Base-by-base conservation (phyloP, 2,113 vertebrate genomes). In the Oceanites oceanicus region DNA sequence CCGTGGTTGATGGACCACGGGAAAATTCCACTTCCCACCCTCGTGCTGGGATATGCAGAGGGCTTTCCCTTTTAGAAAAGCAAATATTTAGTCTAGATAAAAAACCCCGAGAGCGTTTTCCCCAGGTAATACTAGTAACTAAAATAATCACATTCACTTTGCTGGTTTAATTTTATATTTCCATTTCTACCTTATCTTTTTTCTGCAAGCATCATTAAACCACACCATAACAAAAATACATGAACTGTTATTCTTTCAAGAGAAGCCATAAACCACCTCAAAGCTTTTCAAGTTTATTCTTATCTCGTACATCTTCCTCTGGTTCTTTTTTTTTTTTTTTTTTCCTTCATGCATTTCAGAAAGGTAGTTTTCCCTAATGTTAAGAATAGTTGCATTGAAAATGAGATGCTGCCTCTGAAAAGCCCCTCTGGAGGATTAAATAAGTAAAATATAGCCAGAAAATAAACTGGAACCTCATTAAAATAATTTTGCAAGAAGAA, bases 121-220 rank as follows among this genome's bases (percentile, higher is more conserved):
- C 94, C 95, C 90, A 97, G 95, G 95, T 95, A 97, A 96, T 85
- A 88, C 92, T 95, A 83, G 94, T 95, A 96, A 97, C 92, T 95
- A 94, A 97, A 96, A 97, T 96, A 96, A 96, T 96, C 97, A 95
- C 96, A 96, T 96, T 90, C 92, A 89, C 87, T 96, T 96, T 96
- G 94, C 94, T 94, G 96, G 91, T 94, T 96, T 97, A 96, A 97
- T 97, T 97, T 97, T 97, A 86, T 96, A 96, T 96, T 97, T 96
- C 95, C 92, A 97, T 96, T 95, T 73, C 94, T 89, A 91, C 93
- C 92, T 97, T 96, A 96, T 96, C 96, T 97, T 97, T 97, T 95
- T 67, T 53, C 96, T 97, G 92, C 97, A 97, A 97, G 94, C 96
- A 95, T 97, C 96, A 97, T 96, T 97, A 97, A 97, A 97, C 96